These are phyloP conservation scores for Buphagus erythrorhynchus DNA, from an alignment of 2,797 vertebrate species.

Conservation along the genomic window DNA sequence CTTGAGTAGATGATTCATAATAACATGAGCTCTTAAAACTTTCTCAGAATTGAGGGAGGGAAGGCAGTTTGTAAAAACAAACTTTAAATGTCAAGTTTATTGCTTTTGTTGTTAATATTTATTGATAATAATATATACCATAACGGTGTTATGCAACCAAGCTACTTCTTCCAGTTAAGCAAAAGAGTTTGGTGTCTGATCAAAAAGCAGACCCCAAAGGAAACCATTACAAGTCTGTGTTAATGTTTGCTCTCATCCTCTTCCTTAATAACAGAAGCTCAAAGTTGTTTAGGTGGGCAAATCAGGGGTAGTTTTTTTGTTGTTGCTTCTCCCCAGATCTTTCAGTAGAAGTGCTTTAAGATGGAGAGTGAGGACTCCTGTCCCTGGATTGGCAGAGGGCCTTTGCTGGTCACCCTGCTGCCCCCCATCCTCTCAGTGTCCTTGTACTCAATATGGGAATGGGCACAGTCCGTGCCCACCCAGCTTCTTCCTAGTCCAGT, in stretches of 20 bases:
- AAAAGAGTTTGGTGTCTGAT: not conserved
- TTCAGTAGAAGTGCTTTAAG: not conserved
- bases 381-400: not conserved
- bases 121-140: not conserved
- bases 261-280: not conserved
- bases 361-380: not conserved
- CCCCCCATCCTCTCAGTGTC: not conserved
- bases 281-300: not conserved
- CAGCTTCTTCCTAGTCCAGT: not conserved
- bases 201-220: not conserved
- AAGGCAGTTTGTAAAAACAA: not conserved
- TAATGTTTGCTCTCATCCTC: not conserved
- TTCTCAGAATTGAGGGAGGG: not conserved
- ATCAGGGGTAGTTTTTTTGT: no score
- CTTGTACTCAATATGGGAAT: accelerated
- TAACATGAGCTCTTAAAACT: not conserved
- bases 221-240: not conserved
- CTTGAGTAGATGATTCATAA: not conserved
- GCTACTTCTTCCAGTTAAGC: not conserved
- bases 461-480: not conserved
- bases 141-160: not conserved
- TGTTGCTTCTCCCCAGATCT: not conserved
- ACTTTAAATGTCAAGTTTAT: not conserved
- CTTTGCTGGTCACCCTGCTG: not conserved
- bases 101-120: not conserved